Evolutionary conservation across 2,797 vertebrate species (phyloP).

Genomic region (Calcarius lapponicus): DNA sequence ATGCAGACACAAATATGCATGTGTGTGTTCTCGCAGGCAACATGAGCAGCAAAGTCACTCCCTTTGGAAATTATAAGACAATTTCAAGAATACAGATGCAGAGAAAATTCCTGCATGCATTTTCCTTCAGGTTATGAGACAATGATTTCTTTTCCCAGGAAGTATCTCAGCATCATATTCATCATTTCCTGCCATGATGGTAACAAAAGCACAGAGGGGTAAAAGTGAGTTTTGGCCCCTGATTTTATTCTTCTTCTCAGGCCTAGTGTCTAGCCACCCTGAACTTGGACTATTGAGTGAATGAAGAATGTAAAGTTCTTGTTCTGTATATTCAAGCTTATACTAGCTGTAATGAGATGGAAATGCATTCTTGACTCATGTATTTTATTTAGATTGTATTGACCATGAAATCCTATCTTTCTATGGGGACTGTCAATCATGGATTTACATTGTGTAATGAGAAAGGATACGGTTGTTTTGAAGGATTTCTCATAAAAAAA

Average conservation of each 20-base stretch:
- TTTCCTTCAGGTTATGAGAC: not conserved
- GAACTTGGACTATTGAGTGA: not conserved
- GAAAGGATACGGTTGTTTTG: not conserved
- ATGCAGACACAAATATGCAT: accelerated
- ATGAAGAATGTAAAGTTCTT: not conserved
- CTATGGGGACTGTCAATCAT: not conserved
- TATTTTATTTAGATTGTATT: constrained; percentile 12
- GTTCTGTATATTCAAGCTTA: not conserved
- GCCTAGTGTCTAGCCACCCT: not conserved
- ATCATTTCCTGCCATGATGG: not conserved
- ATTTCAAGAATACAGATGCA: not conserved
- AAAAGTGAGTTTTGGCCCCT: not conserved
- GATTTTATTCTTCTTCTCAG: not conserved
- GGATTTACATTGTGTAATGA: not conserved
- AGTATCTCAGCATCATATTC: not conserved
- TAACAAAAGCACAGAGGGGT: not conserved
- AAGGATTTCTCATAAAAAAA: not conserved
- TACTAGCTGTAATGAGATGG: not conserved
- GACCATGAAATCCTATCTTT: not conserved
- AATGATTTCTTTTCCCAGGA: not conserved
- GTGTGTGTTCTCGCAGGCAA: not conserved
- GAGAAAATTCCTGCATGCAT: not conserved
- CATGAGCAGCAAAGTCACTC: accelerated
- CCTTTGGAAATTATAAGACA: not conserved
- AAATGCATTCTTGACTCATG: not conserved